Conservation (phyloP, 2,888 invertebrate genomes). For the Frankliniella intonsa region DNA sequence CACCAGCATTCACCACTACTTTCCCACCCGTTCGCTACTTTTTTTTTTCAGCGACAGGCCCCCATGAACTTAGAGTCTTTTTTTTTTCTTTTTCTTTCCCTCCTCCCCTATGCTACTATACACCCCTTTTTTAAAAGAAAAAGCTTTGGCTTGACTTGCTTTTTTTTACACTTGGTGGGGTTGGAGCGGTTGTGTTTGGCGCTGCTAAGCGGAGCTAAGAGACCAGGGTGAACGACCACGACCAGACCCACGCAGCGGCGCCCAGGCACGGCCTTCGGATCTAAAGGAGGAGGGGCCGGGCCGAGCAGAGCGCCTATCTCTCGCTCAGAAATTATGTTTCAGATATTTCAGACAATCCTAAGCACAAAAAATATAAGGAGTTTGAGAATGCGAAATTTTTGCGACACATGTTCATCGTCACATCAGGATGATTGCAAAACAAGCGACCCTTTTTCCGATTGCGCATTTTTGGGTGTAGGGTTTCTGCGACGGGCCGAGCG, state of each 20-base stretch:
- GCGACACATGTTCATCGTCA: too few relatives aligned
- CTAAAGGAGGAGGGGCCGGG: too few relatives aligned
- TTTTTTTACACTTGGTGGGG: not conserved
- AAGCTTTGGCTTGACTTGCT: not conserved
- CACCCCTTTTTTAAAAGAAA: not conserved
- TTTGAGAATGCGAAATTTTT: too few relatives aligned
- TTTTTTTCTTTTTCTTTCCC: not conserved
- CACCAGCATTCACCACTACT: not conserved
- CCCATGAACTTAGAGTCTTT: not conserved
- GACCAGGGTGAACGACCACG: not conserved
- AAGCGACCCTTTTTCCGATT: too few relatives aligned
- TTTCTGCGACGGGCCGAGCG: too few relatives aligned
- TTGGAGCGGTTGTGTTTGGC: not conserved
- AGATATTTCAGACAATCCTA: too few relatives aligned
- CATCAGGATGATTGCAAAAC: too few relatives aligned
- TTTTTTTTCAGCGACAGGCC: not conserved
- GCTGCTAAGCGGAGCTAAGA: not conserved
- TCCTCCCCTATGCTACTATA: not conserved
- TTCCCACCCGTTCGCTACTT: slow-evolving; percentile 17
- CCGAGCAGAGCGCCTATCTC: too few relatives aligned
- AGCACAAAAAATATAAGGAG: too few relatives aligned
- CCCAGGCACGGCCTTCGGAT: not conserved
- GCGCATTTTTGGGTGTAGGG: too few relatives aligned
- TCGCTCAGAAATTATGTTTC: too few relatives aligned
- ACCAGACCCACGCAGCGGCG: not conserved